Conservation (phyloP, 2,113 vertebrate genomes). For the Brienomyrus brachyistius region DNA sequence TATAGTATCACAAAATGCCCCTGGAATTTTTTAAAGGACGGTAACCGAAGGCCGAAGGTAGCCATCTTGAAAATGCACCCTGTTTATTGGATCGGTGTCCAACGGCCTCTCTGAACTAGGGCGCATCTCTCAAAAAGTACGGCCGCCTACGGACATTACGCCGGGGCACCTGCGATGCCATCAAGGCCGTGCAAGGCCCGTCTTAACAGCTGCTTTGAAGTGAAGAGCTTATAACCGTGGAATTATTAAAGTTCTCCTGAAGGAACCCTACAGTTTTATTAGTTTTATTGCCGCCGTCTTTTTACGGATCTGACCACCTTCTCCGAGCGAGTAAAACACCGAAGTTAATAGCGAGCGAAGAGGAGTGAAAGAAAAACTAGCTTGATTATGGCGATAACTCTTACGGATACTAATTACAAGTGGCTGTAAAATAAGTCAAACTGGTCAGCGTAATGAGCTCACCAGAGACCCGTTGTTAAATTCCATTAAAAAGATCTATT, state of each 20-base stretch:
- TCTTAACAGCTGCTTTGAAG: slow-evolving; percentile 57
- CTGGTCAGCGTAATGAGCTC: slow-evolving; percentile 67
- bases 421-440: slow-evolving; percentile 69
- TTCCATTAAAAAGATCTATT: slow-evolving; percentile 66
- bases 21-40: not conserved
- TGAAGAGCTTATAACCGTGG: slow-evolving; percentile 55
- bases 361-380: slow-evolving; percentile 56
- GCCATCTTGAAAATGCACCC: not conserved
- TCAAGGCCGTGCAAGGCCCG: slow-evolving; percentile 35
- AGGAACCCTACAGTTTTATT: slow-evolving; percentile 64
- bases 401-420: slow-evolving; percentile 66
- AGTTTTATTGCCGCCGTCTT: slow-evolving; percentile 58
- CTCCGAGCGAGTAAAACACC: slow-evolving; percentile 44
- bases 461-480: slow-evolving; percentile 65
- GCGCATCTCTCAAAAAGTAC: not conserved
- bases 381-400: slow-evolving; percentile 65
- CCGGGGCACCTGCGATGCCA: slow-evolving; percentile 26
- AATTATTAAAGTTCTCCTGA: slow-evolving; percentile 62
- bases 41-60: not conserved
- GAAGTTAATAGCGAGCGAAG: slow-evolving; percentile 57
- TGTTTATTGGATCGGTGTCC: not conserved
- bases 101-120: not conserved
- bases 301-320: slow-evolving; percentile 58
- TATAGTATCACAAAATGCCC: not conserved
- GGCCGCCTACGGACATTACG: not conserved